Base-by-base conservation (phyloP, 2,797 vertebrate genomes). In the Rhynchotus rufescens region DNA sequence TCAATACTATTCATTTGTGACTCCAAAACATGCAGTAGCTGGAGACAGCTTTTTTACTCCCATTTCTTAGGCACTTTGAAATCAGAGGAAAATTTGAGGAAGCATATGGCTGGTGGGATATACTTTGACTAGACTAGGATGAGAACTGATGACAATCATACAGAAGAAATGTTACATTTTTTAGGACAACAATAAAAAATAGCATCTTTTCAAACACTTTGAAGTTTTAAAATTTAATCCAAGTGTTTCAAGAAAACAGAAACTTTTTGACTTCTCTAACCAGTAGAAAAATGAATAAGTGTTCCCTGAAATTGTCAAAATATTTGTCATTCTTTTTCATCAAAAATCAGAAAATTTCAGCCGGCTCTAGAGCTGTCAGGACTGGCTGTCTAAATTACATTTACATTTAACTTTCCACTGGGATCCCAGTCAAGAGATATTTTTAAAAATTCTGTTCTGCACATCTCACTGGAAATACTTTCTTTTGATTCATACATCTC, bases 241-340 rank as follows among this genome's bases (percentile, higher is more conserved):
- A 16, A 81, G 6, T 89, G 65, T 92, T 95, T 93, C 88, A 94
- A 87, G 77, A 90, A 92, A 92, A 93, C 83, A 91, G 66, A 89
- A 95, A 96, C 85, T 94, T 95, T 92, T 17, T 47, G 57, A 89
- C 77, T 67, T 85, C 56, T 90, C 56, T 73, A 90, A 69, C 80
- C 47, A 86, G 71, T 9, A 80, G 25, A 88, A 95, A 89, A 89
- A 67, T 89, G 68, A 49, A 40, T 92, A 81, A 88, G 30, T 52
- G 16, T 68, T 95, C 72, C 83, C 82, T 91, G 81, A 92, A 94
- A 85, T 66, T 91, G 91, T 96, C 91, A 94, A 94, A 96, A 96
- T 90, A 89, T 93, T 94, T 95, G 54, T 64, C 84, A 73, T 88
- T 81, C 78, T 90, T 87, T 79, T 93, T 71, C 52, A 89, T 81